Base-by-base conservation (phyloP, 2,113 vertebrate species). In the Elanoides forficatus region DNA sequence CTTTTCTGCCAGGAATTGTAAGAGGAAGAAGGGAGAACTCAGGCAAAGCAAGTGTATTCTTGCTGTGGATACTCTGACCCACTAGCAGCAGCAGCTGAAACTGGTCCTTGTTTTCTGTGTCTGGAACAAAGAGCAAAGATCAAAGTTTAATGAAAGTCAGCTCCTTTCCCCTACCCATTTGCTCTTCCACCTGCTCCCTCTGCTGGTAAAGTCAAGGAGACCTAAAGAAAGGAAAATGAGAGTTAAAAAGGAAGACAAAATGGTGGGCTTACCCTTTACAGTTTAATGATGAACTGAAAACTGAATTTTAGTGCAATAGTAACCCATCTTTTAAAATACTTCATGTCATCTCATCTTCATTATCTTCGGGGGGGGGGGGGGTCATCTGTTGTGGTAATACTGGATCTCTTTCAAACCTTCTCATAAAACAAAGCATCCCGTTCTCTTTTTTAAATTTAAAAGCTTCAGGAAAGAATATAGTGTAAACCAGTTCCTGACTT, bases 111-210 rank as follows among this genome's bases (percentile, higher is more conserved):
- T 81, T 87, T 93, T 91, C 59, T 32, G 59, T 79, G 22, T 17
- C 50, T 73, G 43, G 30, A 95, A n/a, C 86, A 88, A 95, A 82
- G 85, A 75, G 47, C 84, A 87, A 89, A 95, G 84, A 89, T 84
- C 89, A 91, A 91, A 87, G 76, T 91, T 93, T 53, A 84, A 47
- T 32, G 9, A 6, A 81, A 85, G 56, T 74, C 73, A 60, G 60
- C 58, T 47, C 20, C 47, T 67, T 86, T 74, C 72, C 53, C 68
- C 58, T 36, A 18, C 32, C 10, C 52, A 36, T 71, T 93, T 87
- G 66, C 30, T 94, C 96, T 94, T 95, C 73, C 78, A 72, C 66
- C 81, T 95, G 93, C 95, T 96, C 96, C 96, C 96, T 96, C 96
- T 97, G 95, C 95, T 96, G 96, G 95, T 84, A 87, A 91, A 83